Evolutionary conservation across 53 echinoderm and acorn worm species (phyloP).

Genomic region (Mesocentrotus franciscanus): DNA sequence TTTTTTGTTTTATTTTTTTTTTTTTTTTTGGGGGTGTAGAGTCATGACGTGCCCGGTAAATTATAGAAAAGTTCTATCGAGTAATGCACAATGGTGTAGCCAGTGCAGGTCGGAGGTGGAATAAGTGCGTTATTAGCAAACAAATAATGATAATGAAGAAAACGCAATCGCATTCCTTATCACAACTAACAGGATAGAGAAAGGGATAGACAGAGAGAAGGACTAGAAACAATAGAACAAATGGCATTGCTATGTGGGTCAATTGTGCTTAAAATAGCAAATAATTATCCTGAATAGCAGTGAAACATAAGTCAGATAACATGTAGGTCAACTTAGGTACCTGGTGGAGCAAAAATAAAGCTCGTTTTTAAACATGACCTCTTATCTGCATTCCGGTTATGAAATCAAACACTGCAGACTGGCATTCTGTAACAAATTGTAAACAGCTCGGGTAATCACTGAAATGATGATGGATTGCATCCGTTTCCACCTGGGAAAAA

Average conservation of each 20-base stretch:
- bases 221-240: not conserved
- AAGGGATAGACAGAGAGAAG: not conserved
- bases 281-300: not conserved
- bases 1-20: no score
- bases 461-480: slow-evolving; percentile 13
- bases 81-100: no score
- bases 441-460: slow-evolving; percentile 35
- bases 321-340: not conserved
- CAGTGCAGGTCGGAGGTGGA: no score
- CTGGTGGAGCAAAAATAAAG: not conserved
- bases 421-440: not conserved
- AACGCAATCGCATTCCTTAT: not conserved
- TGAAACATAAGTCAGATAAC: not conserved
- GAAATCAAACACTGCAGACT: slow-evolving; percentile 30
- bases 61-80: no score
- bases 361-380: not conserved
- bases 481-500: slow-evolving; percentile 45
- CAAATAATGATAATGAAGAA: no score
- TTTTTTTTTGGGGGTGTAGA: no score
- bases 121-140: no score
- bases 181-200: not conserved
- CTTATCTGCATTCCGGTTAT: slow-evolving; percentile 3
- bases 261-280: slow-evolving; percentile 10
- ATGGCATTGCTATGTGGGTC: not conserved
- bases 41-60: no score